Evolutionary conservation across 2,797 vertebrate species (phyloP), one percentile per base, ranked within the genome.

Genomic region (Rhabdophis nuchalis): DNA sequence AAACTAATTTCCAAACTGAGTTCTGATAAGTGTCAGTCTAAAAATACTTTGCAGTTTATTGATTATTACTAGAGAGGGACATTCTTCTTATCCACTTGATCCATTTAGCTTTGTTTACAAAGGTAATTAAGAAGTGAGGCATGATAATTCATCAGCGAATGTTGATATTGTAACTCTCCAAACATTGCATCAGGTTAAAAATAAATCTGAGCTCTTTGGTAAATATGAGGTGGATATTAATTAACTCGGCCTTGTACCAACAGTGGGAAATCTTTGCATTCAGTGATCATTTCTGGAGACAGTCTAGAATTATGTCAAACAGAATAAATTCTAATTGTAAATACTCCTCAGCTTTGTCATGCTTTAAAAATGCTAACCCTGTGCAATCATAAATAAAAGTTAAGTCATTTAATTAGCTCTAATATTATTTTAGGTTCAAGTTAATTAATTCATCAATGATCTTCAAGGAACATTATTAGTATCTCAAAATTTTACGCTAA

Each of bases 1-100:
- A 0, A 90, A 94, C 77, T 95, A 90, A 93, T 95, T 96, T 94
- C 92, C 93, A 95, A 96, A 95, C 92, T 95, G 92, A 93, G 89
- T 53, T 91, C 92, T 50, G 52, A 95, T 94, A 92, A 91, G 88
- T 91, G 88, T 93, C 93, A 91, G 86, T 87, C 92, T 94, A 91
- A 95, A 92, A 95, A 95, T 90, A 88, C 92, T 88, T 93, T 94
- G 93, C 86, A 64, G 89, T 88, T 90, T 95, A 95, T 82, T 94
- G 94, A 95, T 95, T 91, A 95, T 91, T 61, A 92, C 93, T 95
- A 93, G 41, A 87, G 91, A 94, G 92, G 93, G 91, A 86, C 88
- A 88, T 95, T 95, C 93, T 91, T 94, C 94, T 96, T 94, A 85
- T 86, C 90, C 7, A 54, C 20, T 68, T n/a, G 94, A 89, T 41